These are phyloP conservation scores for Discoglossus pictus DNA, from an alignment of 2,797 vertebrate species.

Conservation along the genomic window DNA sequence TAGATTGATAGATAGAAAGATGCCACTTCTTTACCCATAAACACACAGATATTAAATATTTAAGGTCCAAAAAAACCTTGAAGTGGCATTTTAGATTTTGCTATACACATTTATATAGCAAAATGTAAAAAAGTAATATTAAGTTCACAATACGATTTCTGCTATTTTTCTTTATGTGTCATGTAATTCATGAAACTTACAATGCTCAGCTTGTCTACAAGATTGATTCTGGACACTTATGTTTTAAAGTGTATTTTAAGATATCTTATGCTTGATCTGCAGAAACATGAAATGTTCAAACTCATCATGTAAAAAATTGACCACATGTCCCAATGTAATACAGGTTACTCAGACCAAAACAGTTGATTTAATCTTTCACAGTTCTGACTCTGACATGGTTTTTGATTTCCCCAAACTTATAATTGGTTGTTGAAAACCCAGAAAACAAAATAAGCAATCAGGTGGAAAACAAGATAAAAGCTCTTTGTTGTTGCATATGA, in stretches of 20 bases:
- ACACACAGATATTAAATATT: too few relatives aligned
- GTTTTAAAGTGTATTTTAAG: slow-evolving; percentile 48
- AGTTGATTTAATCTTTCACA: slow-evolving; percentile 61
- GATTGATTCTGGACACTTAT: slow-evolving; percentile 31
- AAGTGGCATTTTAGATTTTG: too few relatives aligned
- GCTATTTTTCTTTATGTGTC: too few relatives aligned
- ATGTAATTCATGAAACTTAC: slow-evolving; percentile 38
- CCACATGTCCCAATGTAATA: slow-evolving; percentile 56
- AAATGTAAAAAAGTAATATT: too few relatives aligned
- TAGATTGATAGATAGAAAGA: too few relatives aligned
- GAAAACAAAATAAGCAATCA: slow-evolving; percentile 60
- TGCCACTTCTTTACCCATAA: too few relatives aligned
- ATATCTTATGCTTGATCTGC: slow-evolving; percentile 48
- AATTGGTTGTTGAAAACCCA: slow-evolving; percentile 61
- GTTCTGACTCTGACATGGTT: slow-evolving; percentile 56
- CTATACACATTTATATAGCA: too few relatives aligned
- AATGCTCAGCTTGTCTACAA: slow-evolving; percentile 32
- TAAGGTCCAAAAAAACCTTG: too few relatives aligned
- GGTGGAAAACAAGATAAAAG: slow-evolving; percentile 69
- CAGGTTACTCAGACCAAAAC: slow-evolving; percentile 56
- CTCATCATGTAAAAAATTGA: slow-evolving; percentile 51
- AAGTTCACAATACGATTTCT: too few relatives aligned
- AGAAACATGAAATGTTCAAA: slow-evolving; percentile 52
- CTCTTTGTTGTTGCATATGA: slow-evolving; percentile 63
- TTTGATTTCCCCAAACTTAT: slow-evolving; percentile 64